Evolutionary conservation across 1,140 invertebrate genomes (phyloP).

Genomic region (Drosophila lini): DNA sequence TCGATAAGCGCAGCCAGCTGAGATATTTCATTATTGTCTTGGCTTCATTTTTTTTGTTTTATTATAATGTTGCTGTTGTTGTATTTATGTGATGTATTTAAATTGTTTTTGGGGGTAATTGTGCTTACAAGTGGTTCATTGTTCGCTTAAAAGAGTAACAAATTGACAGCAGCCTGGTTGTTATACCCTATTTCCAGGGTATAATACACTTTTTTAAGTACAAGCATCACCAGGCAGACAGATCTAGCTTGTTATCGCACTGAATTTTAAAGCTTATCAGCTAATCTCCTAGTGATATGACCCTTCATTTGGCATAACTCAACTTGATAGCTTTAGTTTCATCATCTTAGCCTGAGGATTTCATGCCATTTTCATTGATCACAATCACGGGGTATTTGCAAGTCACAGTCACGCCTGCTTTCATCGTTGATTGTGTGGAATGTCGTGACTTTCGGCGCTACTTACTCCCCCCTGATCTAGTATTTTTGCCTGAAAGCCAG

Average conservation of each 20-base stretch:
- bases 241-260: background rate
- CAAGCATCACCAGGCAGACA: background rate
- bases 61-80: background rate
- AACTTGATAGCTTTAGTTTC: conserved; percentile 5
- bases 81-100: conserved; percentile 27
- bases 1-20: conserved; percentile 59
- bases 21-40: conserved; percentile 49
- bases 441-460: conserved; percentile 26
- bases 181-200: background rate
- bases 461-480: background rate
- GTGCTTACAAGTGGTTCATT: conserved; percentile 34
- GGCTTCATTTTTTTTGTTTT: conserved; percentile 21
- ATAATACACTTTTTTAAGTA: background rate
- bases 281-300: background rate
- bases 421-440: conserved; percentile 41
- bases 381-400: conserved; percentile 37
- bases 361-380: conserved; percentile 34
- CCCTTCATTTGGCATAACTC: background rate
- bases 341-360: conserved; percentile 7
- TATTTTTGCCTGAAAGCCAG: background rate
- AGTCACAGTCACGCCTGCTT: conserved; percentile 50
- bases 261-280: background rate
- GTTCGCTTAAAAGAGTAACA: conserved; percentile 3
- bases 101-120: conserved; percentile 22
- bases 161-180: background rate